Base-by-base conservation (phyloP, 2,888 invertebrate species). In the Diarsia rubi region DNA sequence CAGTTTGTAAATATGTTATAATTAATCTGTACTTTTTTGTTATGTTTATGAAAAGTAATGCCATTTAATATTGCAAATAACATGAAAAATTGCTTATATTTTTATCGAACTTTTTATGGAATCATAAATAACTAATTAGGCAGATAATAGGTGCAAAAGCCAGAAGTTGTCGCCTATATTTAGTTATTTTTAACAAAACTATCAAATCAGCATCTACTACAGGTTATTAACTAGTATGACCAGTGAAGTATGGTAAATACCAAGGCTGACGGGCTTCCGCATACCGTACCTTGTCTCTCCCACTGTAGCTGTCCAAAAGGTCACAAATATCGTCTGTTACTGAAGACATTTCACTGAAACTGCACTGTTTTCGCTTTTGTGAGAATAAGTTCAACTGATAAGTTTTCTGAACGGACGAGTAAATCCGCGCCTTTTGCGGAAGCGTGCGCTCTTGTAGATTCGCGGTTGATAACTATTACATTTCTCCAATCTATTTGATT, bases 241-340 rank as follows among this genome's bases (percentile, higher is more conserved):
- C 84, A 82, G 90, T 89, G 84, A 75, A 81, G 67, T 78, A 66
- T 63, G 57, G 57, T 74, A 90, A 90, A 92, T 91, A 91, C 87
- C 92, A 92, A 94, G 92, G 93, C 82, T 86, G 67, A 68, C 82
- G 76, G 60, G 70, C 88, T 94, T 95, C 94, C 94, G 94, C 93
- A 93, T 94, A 90, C 85, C 89, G 93, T 95, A 98, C 98, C 97
- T 98, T 98, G 96, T 99, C 98, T 91, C 98, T 97, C n/a, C 98
- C 98, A 91, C 97, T 97, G 91, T 98, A 98, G 66, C 98, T 98
- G 83, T 98, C 98, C 86, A 99, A 96, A 90, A 98, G 97, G 89
- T 97, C 97, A 92, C 98, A 98, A 91, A 98, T 97, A 96, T 97
- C 97, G 90, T 96, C 96, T 69, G 93, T 85, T 77, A 94, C 71